Percentiles rank a stretch among this genome's conserved stretches.
phyloP scores from a whole-genome alignment of 2,888 invertebrate species.

The Antheraea yamamai region DNA sequence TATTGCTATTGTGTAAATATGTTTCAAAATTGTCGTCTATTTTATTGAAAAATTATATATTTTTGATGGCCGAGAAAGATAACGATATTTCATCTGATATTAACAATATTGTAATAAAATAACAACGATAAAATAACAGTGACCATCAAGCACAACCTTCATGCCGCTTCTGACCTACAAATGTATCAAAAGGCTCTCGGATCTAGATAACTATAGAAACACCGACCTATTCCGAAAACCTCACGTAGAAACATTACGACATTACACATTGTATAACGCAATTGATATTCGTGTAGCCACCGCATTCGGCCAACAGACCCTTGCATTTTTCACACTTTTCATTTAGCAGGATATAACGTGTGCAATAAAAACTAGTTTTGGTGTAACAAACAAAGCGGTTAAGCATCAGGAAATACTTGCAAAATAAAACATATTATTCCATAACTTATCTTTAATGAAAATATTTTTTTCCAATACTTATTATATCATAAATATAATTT shows the following conservation, averaged over 20 bases:
- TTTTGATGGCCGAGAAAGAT: not conserved
- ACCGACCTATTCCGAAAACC: not conserved
- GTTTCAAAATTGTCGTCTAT: not conserved
- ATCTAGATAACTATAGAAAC: not conserved
- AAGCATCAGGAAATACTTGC: too few species aligned
- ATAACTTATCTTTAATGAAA: slow-evolving; percentile 59
- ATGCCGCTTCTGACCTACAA: too few species aligned
- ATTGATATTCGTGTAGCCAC: not conserved
- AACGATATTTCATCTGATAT: not conserved
- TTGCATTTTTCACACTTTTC: not conserved
- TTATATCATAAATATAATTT: slow-evolving; percentile 44
- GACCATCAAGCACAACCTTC: not conserved
- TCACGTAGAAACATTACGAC: not conserved
- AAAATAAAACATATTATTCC: slow-evolving; percentile 35
- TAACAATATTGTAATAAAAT: not conserved
- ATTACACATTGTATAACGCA: not conserved
- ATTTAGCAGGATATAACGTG: not conserved
- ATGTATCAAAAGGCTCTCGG: not conserved
- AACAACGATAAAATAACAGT: not conserved
- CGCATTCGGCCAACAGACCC: not conserved
- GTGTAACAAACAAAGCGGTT: too few species aligned
- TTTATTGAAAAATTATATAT: not conserved
- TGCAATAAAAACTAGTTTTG: not conserved
- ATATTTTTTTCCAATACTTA: slow-evolving; percentile 54
- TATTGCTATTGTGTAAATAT: not conserved